phyloP scores from a whole-genome alignment of 1,140 invertebrate species.

The Zaprionus africanus region DNA sequence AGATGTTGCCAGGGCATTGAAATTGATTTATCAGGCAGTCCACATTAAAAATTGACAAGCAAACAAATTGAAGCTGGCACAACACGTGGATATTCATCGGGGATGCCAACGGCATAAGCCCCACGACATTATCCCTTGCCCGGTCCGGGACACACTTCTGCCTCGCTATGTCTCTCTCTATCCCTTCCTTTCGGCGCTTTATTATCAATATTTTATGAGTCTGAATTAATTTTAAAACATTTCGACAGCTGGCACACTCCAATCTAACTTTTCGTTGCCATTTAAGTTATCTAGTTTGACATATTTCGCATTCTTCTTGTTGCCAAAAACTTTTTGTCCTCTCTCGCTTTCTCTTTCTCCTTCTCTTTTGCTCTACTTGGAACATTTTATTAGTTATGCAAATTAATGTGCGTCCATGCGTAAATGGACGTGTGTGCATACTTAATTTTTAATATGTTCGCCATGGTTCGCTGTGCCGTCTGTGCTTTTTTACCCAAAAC shows the following conservation, averaged over 20 bases:
- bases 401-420: constrained; percentile 79
- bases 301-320: constrained; percentile 53
- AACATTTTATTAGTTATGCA: constrained; percentile 76
- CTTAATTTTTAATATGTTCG: constrained; percentile 56
- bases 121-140: constrained; percentile 38
- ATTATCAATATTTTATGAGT: constrained; percentile 80
- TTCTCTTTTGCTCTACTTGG: constrained; percentile 14
- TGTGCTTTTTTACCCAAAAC: not conserved
- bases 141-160: not conserved
- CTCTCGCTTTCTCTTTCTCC: too few species aligned
- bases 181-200: constrained; percentile 22
- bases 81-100: constrained; percentile 65
- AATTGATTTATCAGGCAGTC: constrained; percentile 76
- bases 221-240: constrained; percentile 79
- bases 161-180: constrained; percentile 8
- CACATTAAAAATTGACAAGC: constrained; percentile 79
- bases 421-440: constrained; percentile 65
- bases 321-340: constrained; percentile 45
- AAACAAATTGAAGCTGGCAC: constrained; percentile 63
- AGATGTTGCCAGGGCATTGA: constrained; percentile 36
- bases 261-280: constrained; percentile 61
- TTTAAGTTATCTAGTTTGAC: constrained; percentile 72
- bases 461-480: not conserved
- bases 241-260: constrained; percentile 60
- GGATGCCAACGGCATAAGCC: constrained; percentile 12